Evolutionary conservation across 2,888 invertebrate genomes (phyloP).

Genomic region (Hemithea aestivaria): DNA sequence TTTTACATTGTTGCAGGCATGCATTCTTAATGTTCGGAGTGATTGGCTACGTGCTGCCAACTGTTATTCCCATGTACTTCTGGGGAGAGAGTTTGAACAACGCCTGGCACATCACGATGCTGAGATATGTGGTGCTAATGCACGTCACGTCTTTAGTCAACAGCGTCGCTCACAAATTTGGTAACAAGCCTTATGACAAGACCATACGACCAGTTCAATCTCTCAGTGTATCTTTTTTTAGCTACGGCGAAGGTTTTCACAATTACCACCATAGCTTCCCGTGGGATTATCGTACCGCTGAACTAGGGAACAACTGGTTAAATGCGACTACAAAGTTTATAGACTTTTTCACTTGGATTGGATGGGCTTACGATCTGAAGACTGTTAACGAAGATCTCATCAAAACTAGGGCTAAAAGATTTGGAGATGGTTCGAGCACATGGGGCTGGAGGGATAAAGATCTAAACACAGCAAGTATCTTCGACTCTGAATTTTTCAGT

Average conservation of each 20-base stretch:
- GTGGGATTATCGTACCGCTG: constrained; percentile 51
- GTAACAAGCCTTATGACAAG: constrained; percentile 65
- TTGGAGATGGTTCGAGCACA: constrained; percentile 44
- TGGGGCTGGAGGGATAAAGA: constrained; percentile 33
- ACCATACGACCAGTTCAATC: constrained; percentile 40
- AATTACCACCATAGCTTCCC: constrained; percentile 53
- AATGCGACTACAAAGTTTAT: constrained; percentile 46
- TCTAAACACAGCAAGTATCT: constrained; percentile 5
- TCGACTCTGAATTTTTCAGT: too few relatives aligned
- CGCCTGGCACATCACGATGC: constrained; percentile 60
- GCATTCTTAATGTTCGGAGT: constrained; percentile 81
- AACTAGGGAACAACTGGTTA: constrained; percentile 43
- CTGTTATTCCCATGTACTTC: constrained; percentile 74
- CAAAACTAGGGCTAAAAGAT: constrained; percentile 31
- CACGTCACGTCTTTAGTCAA: constrained; percentile 84
- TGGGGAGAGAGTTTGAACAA: constrained; percentile 78
- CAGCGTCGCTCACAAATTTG: constrained; percentile 80
- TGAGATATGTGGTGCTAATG: constrained; percentile 80
- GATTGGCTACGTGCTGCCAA: constrained; percentile 74
- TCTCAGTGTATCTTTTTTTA: constrained; percentile 25
- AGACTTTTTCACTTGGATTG: constrained; percentile 47
- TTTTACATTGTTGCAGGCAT: constrained; percentile 54
- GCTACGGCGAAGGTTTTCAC: constrained; percentile 52
- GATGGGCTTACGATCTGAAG: constrained; percentile 53
- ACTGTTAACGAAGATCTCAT: constrained; percentile 35